phyloP scores from a whole-genome alignment of 2,888 invertebrate genomes.

The Shargacucullia verbasci region DNA sequence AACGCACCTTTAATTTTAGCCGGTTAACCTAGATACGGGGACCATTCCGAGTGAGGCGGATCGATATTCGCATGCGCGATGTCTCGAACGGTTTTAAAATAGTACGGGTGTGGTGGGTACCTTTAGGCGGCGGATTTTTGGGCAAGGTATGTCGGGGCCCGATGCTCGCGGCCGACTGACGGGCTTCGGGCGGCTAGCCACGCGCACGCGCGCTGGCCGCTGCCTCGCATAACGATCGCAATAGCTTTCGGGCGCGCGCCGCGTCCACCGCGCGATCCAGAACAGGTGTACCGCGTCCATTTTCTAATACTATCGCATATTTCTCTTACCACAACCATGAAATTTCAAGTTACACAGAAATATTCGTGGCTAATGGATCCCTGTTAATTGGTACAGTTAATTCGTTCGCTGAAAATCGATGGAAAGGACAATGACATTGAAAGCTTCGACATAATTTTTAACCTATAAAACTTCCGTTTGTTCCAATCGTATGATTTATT shows the following conservation, averaged over 20 bases:
- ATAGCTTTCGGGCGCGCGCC: slow-evolving; percentile 48
- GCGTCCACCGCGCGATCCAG: slow-evolving; percentile 43
- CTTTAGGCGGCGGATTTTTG: slow-evolving; percentile 65
- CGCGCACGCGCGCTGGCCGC: slow-evolving; percentile 62
- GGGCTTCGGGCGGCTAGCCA: slow-evolving; percentile 50
- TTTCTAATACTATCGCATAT: slow-evolving; percentile 49
- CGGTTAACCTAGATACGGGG: slow-evolving; percentile 88
- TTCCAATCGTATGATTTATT: slow-evolving; percentile 45
- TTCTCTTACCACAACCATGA: slow-evolving; percentile 31
- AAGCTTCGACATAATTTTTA: slow-evolving; percentile 32
- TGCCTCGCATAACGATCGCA: slow-evolving; percentile 66
- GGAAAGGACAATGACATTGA: slow-evolving; percentile 28
- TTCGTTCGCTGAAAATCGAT: slow-evolving; percentile 22
- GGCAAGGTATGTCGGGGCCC: slow-evolving; percentile 67
- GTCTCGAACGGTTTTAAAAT: slow-evolving; percentile 73
- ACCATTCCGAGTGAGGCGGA: slow-evolving; percentile 79
- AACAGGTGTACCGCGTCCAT: slow-evolving; percentile 60
- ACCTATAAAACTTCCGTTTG: slow-evolving; percentile 33
- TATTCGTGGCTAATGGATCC: slow-evolving; percentile 6
- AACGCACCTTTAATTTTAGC: slow-evolving; percentile 89
- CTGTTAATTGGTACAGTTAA: slow-evolving; percentile 1
- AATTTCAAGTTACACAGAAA: slow-evolving; percentile 22
- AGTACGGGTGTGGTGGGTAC: slow-evolving; percentile 73
- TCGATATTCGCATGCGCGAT: slow-evolving; percentile 86
- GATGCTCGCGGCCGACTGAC: slow-evolving; percentile 59